Evolutionary conservation across 2,797 vertebrate species (phyloP).

Genomic region (Pithecia hirsuta): DNA sequence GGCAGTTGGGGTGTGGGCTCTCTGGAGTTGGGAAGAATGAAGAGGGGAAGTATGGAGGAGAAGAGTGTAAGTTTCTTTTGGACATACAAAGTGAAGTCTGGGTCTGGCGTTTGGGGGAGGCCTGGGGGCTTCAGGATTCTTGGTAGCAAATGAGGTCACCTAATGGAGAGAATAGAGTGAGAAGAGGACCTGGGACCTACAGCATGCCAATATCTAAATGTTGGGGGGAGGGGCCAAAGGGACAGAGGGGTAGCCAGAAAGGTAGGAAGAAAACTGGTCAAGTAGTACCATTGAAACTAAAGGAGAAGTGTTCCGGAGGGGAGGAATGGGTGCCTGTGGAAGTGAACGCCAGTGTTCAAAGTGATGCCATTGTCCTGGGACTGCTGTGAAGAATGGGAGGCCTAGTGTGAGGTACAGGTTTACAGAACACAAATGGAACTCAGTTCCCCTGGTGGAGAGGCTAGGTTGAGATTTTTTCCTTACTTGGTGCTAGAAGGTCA

Average conservation of each 20-base stretch:
- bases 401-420: neutral
- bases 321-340: neutral
- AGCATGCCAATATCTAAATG: neutral
- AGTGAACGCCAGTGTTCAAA: neutral
- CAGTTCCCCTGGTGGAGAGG: slow-evolving; percentile 10
- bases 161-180: neutral
- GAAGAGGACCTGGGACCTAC: neutral
- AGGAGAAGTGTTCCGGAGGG: neutral
- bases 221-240: neutral
- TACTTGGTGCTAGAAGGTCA: slow-evolving; percentile 78
- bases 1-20: neutral
- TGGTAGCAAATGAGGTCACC: neutral
- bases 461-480: slow-evolving; percentile 71
- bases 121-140: neutral
- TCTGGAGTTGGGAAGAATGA: neutral
- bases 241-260: neutral
- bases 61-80: neutral
- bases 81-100: neutral
- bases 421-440: slow-evolving; percentile 43
- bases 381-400: neutral
- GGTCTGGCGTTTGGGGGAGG: neutral
- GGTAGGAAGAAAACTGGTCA: neutral
- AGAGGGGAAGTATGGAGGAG: neutral
- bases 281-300: neutral
- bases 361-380: neutral